Base-by-base conservation (phyloP, 2,797 vertebrate species). In the Tapera naevia region DNA sequence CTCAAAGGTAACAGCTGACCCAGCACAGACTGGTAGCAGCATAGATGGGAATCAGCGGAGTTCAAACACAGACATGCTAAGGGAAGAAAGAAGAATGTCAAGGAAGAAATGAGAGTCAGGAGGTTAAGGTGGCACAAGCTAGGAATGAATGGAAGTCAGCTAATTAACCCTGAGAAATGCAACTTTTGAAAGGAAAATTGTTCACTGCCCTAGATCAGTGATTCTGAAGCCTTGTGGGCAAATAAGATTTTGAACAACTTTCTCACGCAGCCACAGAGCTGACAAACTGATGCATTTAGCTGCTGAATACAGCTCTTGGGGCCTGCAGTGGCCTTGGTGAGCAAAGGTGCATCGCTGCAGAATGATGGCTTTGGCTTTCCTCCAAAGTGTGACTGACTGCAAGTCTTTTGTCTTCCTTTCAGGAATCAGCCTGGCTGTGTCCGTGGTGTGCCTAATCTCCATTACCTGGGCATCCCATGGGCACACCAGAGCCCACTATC, bases 131-230 rank as follows among this genome's bases (percentile, higher is more conserved):
- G 0, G 90, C 91, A 91, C 84, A 85, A 93, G 86, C 84, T 24
- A 45, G 86, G 33, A 72, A 37, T 78, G 88, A 91, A 94, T 93
- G 66, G 66, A 64, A 95, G 86, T 24, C 69, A 87, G 84, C 78
- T 89, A 80, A 91, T 95, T 92, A 95, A 94, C 88, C 71, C 74
- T 16, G 6, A 83, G 95, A 78, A 93, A 92, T 22, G 66, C 72
- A 89, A 10, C 66, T 86, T 41, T 3, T 67, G 65, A 93, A 89
- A 94, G 72, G 72, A 45, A 92, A 87, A 81, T 87, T 88, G 69
- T 85, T 82, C 69, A 13, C 60, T 60, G 85, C 74, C 79, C 25
- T 22, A 80, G 35, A 78, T 37, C 79, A 54, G 28, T 5, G 39
- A 94, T 39, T 93, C 79, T 1, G 0, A 76, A 87, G 84, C 84